A percentile compares a stretch with the other conserved stretches of the same genome.
Evolutionary conservation across 2,888 invertebrate species (phyloP).

Genomic region (Phengaris alcon): DNA sequence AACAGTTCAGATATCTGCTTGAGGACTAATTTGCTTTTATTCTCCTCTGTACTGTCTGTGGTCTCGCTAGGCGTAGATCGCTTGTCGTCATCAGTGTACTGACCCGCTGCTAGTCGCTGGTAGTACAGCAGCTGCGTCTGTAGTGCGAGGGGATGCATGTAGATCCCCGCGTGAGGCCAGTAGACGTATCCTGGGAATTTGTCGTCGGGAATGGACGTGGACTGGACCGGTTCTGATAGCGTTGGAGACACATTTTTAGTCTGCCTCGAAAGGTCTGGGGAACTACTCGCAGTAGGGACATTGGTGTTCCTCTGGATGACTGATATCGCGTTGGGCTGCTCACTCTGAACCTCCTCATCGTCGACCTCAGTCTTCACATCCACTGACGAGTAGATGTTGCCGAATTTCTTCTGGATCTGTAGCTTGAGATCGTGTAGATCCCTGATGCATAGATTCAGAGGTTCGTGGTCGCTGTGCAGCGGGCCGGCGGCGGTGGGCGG

Average conservation of each 20-base stretch:
- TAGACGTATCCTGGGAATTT: slow-evolving; percentile 80
- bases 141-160: slow-evolving; percentile 86
- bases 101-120: slow-evolving; percentile 83
- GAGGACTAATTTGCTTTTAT: slow-evolving; percentile 67
- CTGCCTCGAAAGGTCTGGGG: slow-evolving; percentile 64
- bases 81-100: slow-evolving; percentile 62
- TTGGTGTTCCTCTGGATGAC: slow-evolving; percentile 72
- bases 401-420: slow-evolving; percentile 81
- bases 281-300: slow-evolving; percentile 62
- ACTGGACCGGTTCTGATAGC: slow-evolving; percentile 64
- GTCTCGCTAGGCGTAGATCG: slow-evolving; percentile 58
- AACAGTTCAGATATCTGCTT: slow-evolving; percentile 72
- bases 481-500: slow-evolving; percentile 58
- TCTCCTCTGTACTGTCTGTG: slow-evolving; percentile 57
- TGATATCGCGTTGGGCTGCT: slow-evolving; percentile 69
- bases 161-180: slow-evolving; percentile 85
- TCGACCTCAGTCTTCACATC: slow-evolving; percentile 81
- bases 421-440: slow-evolving; percentile 86
- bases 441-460: slow-evolving; percentile 89
- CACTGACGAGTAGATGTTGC: slow-evolving; percentile 80
- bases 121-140: slow-evolving; percentile 87
- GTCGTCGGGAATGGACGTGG: slow-evolving; percentile 59
- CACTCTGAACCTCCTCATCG: slow-evolving; percentile 72
- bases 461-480: slow-evolving; percentile 81
- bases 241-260: slow-evolving; percentile 57